Evolutionary conservation across 2,113 vertebrate species (phyloP).

Genomic region (Colistium nudipinnis): DNA sequence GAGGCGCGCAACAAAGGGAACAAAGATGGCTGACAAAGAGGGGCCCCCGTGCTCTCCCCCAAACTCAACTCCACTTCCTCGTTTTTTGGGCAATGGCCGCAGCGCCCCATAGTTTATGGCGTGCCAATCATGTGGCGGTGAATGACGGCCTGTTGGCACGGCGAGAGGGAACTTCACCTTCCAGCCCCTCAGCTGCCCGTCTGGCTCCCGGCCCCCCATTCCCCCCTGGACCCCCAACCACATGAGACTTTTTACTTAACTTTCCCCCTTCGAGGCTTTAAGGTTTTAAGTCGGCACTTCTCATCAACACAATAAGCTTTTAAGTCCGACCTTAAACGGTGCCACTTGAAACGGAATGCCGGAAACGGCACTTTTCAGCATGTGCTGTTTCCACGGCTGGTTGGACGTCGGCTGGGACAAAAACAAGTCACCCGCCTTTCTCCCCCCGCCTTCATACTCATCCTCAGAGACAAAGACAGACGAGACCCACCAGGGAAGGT

Average conservation of each 20-base stretch:
- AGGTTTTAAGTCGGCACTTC: conserved; percentile 53
- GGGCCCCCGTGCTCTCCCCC: conserved; percentile 59
- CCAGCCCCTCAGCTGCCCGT: conserved; percentile 25
- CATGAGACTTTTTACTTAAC: conserved; percentile 11
- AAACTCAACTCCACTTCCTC: conserved; percentile 77
- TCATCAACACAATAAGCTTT: conserved; percentile 26
- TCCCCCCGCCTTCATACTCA: neutral
- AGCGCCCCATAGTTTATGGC: conserved; percentile 67
- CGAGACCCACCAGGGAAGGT: conserved; percentile 66
- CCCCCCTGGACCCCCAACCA: too few relatives aligned
- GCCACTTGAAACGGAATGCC: conserved; percentile 38
- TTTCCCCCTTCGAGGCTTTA: neutral
- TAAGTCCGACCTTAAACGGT: conserved; percentile 49
- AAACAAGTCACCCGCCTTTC: conserved; percentile 44
- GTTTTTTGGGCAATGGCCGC: conserved; percentile 51
- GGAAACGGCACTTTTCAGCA: conserved; percentile 49
- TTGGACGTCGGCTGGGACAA: conserved; percentile 55
- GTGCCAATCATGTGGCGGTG: conserved; percentile 75
- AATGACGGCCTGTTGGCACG: conserved; percentile 69
- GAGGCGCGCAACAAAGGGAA: conserved; percentile 71
- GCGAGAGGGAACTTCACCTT: conserved; percentile 51
- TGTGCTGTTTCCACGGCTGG: conserved; percentile 61
- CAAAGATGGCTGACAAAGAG: conserved; percentile 82
- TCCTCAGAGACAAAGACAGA: conserved; percentile 65
- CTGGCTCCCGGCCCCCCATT: conserved; percentile 17